Conservation (phyloP, 2,113 vertebrate species). For the Boulengeromyrus knoepffleri region DNA sequence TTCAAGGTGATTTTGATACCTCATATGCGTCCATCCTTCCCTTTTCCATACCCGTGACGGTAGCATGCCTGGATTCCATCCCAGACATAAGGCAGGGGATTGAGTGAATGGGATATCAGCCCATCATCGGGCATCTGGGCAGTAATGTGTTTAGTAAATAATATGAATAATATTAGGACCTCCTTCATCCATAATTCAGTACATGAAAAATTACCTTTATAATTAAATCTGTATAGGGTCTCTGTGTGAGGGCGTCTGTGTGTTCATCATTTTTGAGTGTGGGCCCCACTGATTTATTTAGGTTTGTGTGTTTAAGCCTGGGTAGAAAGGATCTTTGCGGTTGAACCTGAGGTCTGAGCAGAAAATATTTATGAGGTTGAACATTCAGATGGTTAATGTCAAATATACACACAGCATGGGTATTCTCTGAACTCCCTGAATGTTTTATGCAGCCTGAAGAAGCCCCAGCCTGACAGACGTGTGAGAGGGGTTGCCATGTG, state of each 20-base stretch:
- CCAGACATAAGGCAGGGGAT: not conserved
- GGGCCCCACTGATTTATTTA: not conserved
- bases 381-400: conserved; percentile 7
- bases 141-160: conserved; percentile 10
- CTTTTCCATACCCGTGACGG: not conserved
- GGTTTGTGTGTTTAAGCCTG: not conserved
- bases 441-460: not conserved
- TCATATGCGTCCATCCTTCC: not conserved
- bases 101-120: not conserved
- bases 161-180: conserved; percentile 1
- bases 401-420: not conserved
- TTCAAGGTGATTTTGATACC: not conserved
- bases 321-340: not conserved
- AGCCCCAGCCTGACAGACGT: not conserved
- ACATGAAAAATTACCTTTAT: not conserved
- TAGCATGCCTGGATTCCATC: not conserved
- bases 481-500: no score
- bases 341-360: not conserved
- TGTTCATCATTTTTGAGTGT: not conserved
- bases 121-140: not conserved
- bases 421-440: not conserved
- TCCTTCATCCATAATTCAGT: conserved; percentile 1
- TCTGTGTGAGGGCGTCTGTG: not conserved
- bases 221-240: not conserved
- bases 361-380: conserved; percentile 1